Percentiles rank a stretch among this genome's conserved stretches.
phyloP scores from a whole-genome alignment of 2,797 vertebrate genomes.

The Dendrocincla tyrannina region DNA sequence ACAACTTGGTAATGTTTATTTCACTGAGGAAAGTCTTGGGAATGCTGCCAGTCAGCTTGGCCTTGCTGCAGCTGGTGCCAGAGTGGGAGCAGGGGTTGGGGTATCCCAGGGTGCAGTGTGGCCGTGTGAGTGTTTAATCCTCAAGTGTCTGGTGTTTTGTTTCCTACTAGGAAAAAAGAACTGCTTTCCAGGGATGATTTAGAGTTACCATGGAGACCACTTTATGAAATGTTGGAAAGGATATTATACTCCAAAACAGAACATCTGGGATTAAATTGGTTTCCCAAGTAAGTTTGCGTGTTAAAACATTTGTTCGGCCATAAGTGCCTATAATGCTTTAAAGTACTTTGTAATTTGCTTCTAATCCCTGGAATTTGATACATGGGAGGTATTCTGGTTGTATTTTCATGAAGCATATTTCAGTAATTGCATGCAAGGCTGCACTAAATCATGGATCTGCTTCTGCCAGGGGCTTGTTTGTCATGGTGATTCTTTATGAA shows the following conservation, averaged over 20 bases:
- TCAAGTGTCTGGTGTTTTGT: neutral
- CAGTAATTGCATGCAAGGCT: neutral
- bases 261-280: constrained; percentile 98
- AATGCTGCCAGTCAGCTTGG: neutral
- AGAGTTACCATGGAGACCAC: constrained; percentile 93
- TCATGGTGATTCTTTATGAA: neutral
- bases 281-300: constrained; percentile 89
- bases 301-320: neutral
- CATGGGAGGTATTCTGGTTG: neutral
- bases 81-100: neutral
- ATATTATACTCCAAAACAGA: constrained; percentile 97
- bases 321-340: neutral
- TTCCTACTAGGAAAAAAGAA: constrained; percentile 87
- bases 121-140: neutral
- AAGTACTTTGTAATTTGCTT: neutral
- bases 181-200: constrained; percentile 94
- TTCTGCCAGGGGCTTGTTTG: neutral
- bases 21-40: neutral
- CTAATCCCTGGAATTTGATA: neutral
- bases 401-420: neutral
- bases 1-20: neutral
- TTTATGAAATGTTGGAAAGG: constrained; percentile 93
- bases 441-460: neutral
- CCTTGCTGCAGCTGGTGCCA: neutral
- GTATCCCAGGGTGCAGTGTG: neutral